Conservation (phyloP, 2,888 invertebrate genomes). For the Drosophila sordidapex region DNA sequence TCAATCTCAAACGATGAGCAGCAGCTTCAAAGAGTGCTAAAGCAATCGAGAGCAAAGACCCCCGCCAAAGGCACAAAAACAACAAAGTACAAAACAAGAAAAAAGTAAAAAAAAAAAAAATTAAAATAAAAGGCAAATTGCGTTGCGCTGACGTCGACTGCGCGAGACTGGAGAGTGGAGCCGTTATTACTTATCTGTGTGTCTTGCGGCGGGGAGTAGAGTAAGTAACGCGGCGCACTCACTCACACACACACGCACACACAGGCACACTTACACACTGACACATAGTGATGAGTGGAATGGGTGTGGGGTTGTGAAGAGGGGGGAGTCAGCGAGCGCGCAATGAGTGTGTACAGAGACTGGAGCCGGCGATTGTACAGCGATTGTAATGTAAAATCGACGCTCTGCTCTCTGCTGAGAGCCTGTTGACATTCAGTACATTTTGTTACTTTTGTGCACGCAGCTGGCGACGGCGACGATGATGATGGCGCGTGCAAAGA, state of each 20-base stretch:
- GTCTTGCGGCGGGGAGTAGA: constrained; percentile 23
- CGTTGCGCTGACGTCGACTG: constrained; percentile 49
- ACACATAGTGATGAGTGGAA: constrained; percentile 15
- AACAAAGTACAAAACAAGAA: constrained; percentile 47
- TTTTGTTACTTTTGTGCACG: constrained; percentile 84
- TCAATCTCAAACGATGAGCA: constrained; percentile 26
- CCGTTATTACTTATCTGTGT: constrained; percentile 61
- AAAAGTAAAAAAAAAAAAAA: constrained; percentile 24
- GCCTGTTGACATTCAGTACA: constrained; percentile 85
- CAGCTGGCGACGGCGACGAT: constrained; percentile 60
- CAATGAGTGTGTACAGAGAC: constrained; percentile 78
- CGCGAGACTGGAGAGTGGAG: constrained; percentile 54
- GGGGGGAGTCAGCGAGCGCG: constrained; percentile 51
- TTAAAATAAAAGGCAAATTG: constrained; percentile 46
- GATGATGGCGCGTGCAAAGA: constrained; percentile 35
- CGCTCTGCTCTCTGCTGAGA: constrained; percentile 75
- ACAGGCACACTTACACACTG: constrained; percentile 28
- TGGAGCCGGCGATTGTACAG: constrained; percentile 62
- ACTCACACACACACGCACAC: constrained; percentile 33
- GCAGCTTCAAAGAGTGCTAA: constrained; percentile 58
- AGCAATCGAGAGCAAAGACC: constrained; percentile 72
- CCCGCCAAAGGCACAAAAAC: constrained; percentile 49
- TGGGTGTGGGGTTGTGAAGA: constrained; percentile 4
- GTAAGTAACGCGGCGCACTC: constrained; percentile 62
- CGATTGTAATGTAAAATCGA: constrained; percentile 84